Conservation (phyloP, 2,113 vertebrate species). For the Equus quagga region DNA sequence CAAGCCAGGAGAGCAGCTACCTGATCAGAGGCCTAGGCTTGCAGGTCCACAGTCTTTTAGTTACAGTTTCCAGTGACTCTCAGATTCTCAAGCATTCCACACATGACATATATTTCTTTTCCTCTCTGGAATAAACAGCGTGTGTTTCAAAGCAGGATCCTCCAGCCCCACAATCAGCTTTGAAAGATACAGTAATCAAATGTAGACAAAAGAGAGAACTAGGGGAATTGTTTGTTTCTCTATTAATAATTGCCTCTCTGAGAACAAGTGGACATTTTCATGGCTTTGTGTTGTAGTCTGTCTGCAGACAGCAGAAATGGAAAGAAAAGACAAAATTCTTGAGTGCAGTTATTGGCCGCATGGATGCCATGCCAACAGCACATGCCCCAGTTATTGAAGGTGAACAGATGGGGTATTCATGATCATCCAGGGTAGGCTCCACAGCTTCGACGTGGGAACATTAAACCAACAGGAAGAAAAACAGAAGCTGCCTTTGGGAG, state of each 20-base stretch:
- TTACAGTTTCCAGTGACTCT: neutral
- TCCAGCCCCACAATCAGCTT: constrained; percentile 8
- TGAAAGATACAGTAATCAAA: constrained; percentile 27
- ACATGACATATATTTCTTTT: constrained; percentile 31
- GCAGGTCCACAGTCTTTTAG: neutral
- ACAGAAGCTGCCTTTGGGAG: constrained; percentile 32
- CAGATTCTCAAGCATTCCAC: neutral
- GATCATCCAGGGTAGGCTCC: neutral
- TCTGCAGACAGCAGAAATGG: neutral
- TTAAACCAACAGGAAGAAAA: constrained; percentile 54
- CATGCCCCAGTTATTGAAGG: neutral
- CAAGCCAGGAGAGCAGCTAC: neutral
- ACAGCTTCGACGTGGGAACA: neutral
- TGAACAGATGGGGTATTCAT: constrained; percentile 7
- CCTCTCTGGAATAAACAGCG: constrained; percentile 32
- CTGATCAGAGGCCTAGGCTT: neutral
- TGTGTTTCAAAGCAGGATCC: neutral
- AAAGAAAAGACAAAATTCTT: constrained; percentile 29
- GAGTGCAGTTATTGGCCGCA: neutral
- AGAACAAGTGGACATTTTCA: neutral
- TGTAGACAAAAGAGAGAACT: neutral
- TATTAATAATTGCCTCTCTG: constrained; percentile 15
- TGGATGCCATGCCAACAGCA: constrained; percentile 1
- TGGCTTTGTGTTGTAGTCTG: constrained; percentile 14
- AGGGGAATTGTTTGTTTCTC: neutral